Conservation (phyloP, 2,888 invertebrate species). For the Leptogaster cylindrica region DNA sequence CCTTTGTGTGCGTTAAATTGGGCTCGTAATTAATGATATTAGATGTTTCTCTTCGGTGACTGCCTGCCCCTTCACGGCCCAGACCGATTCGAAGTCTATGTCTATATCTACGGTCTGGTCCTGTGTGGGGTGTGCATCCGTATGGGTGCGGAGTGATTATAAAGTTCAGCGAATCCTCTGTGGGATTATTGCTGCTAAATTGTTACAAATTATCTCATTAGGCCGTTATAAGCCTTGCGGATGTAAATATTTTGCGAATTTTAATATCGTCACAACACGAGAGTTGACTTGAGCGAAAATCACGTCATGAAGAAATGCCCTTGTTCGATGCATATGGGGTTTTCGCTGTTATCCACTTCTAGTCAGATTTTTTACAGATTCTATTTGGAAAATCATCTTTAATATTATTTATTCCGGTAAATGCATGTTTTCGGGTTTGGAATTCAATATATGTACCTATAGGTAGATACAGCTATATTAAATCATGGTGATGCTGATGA, state of each 20-base stretch:
- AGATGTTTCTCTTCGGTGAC: constrained; percentile 39
- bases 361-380: too few relatives aligned
- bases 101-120: background rate
- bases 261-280: constrained; percentile 13
- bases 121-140: background rate
- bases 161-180: constrained; percentile 1
- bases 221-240: constrained; percentile 18
- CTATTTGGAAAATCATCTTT: too few relatives aligned
- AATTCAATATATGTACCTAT: too few relatives aligned
- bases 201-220: constrained; percentile 46
- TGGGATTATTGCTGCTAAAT: constrained; percentile 42
- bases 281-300: too few relatives aligned
- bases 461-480: too few relatives aligned
- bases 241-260: constrained; percentile 21
- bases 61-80: constrained; percentile 10
- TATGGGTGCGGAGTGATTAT: background rate
- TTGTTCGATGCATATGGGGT: too few relatives aligned
- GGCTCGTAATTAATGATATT: constrained; percentile 52
- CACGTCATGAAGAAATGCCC: too few relatives aligned
- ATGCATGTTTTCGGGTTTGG: too few relatives aligned
- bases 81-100: background rate
- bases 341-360: too few relatives aligned
- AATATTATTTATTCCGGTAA: too few relatives aligned
- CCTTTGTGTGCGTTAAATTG: constrained; percentile 52
- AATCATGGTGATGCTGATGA: too few relatives aligned